Evolutionary conservation across 2,113 vertebrate genomes (phyloP).

Genomic region (Epinephelus lanceolatus): DNA sequence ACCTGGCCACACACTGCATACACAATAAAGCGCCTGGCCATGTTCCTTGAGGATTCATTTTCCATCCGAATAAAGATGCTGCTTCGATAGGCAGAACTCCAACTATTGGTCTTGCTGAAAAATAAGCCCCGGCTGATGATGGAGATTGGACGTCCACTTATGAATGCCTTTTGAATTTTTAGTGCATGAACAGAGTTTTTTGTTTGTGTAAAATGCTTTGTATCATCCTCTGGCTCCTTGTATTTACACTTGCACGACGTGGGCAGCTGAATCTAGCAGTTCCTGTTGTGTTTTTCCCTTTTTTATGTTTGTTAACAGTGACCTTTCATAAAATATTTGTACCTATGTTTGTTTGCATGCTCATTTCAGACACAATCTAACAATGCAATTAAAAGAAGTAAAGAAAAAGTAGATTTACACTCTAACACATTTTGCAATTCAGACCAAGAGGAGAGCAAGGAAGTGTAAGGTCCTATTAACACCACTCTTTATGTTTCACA

Average conservation of each 20-base stretch:
- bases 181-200: conserved; percentile 45
- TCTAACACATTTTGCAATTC: not conserved
- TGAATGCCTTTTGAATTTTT: conserved; percentile 69
- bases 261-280: not conserved
- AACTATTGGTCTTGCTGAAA: conserved; percentile 76
- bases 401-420: not conserved
- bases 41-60: conserved; percentile 87
- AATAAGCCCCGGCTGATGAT: conserved; percentile 66
- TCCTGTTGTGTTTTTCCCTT: not conserved
- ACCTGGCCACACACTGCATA: conserved; percentile 88
- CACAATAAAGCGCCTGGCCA: conserved; percentile 86
- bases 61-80: conserved; percentile 85
- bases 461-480: not conserved
- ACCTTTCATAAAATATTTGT: not conserved
- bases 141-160: conserved; percentile 63
- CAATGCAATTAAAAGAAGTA: not conserved
- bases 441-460: not conserved
- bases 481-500: not conserved
- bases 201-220: conserved; percentile 42
- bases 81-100: conserved; percentile 84
- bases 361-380: conserved; percentile 1
- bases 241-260: not conserved
- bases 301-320: not conserved
- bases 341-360: conserved; percentile 1
- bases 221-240: conserved; percentile 23